Percentiles rank a stretch among this genome's conserved stretches.
Evolutionary conservation across 2,113 vertebrate genomes (phyloP).

Genomic region (Crotalus tigris): DNA sequence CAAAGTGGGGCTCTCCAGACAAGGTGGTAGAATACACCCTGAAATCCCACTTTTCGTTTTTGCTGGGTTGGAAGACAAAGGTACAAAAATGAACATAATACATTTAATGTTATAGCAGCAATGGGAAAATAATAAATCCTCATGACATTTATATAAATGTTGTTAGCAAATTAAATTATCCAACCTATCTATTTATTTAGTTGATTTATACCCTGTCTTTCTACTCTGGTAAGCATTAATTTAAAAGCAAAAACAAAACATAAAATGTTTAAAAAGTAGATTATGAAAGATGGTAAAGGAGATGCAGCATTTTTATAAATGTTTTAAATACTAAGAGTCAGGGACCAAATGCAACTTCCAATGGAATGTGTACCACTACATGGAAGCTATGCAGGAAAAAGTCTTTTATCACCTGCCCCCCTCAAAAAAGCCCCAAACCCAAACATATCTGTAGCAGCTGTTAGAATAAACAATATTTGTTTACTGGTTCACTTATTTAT

Average conservation of each 20-base stretch:
- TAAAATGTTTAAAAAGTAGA: neutral
- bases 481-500: neutral
- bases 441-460: neutral
- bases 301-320: neutral
- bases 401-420: neutral
- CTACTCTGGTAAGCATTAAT: neutral
- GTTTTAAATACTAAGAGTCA: neutral
- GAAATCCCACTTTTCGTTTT: neutral
- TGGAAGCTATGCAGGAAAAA: neutral
- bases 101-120: neutral
- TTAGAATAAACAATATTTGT: neutral
- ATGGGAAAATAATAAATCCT: neutral
- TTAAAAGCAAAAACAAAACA: neutral
- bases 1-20: neutral
- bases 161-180: neutral
- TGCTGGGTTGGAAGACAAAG: neutral
- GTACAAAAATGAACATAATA: rapidly evolving
- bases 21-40: neutral
- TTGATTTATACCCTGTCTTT: neutral
- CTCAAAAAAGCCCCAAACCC: neutral
- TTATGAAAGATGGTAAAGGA: neutral
- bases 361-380: neutral
- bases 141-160: neutral
- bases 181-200: neutral
- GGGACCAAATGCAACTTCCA: neutral